Evolutionary conservation across 2,113 vertebrate genomes (phyloP), one percentile per base, ranked within the genome.

Genomic region (Caranx melampygus): DNA sequence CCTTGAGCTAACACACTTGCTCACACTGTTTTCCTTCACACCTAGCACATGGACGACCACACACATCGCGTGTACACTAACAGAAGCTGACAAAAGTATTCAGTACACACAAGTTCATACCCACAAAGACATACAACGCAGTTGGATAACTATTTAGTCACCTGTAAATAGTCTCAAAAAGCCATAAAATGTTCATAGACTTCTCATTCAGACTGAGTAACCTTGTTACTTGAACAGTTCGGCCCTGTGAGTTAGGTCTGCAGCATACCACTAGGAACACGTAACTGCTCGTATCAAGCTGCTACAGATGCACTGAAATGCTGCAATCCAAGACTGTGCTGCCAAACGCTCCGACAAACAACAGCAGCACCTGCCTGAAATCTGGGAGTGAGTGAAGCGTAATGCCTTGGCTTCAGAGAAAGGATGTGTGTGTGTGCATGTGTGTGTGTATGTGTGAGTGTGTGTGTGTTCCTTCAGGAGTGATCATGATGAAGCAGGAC

Each of bases 351-450:
- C 49, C 62, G 45, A 82, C 87, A 88, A 90, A 91, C 92, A 91
- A 91, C 87, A 83, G 87, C 92, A 94, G 90, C 91, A 92, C 93
- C 93, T 94, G 92, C 76, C 77, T 81, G 86, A 89, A 88, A 87
- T 86, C 85, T 88, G 87, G 85, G 83, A 89, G 82, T 52, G 81
- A 86, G 80, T 71, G 71, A 84, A 89, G 90, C 44, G 66, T 89
- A 85, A 87, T 92, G 86, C 75, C 63, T 92, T 91, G 91, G 88
- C 89, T 78, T 61, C 13, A 54, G 69, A 37, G 54, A 68, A 54
- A 18, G 55, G 20, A 45, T 80, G 51, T 83, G 81, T 79, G 42
- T 83, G 62, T 65, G 59, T 86, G 75, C 67, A 74, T 72, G 65
- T 21, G 74, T 68, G 54, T 67, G 59, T 61, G 78, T 82, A 55